Evolutionary conservation across 2,113 vertebrate species (phyloP).

Genomic region (Eupsittula cactorum): DNA sequence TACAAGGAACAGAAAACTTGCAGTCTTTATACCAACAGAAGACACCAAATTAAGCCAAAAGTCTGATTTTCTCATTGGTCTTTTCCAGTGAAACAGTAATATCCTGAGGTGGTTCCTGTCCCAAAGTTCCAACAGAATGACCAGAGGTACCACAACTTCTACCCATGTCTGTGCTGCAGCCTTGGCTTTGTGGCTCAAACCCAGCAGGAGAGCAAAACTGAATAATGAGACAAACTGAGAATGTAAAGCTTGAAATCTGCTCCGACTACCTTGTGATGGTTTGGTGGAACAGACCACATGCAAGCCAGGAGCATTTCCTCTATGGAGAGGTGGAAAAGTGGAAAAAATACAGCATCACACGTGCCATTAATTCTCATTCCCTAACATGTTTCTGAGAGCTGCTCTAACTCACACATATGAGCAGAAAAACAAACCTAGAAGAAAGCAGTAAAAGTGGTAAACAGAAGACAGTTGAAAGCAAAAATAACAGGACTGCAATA

Average conservation of each 20-base stretch:
- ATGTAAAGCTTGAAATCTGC: accelerated
- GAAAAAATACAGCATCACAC: not conserved
- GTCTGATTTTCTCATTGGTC: not conserved
- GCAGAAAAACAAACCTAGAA: not conserved
- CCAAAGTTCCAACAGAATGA: accelerated
- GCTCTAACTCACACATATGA: not conserved
- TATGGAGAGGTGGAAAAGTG: not conserved
- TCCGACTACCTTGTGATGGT: not conserved
- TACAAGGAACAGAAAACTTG: not conserved
- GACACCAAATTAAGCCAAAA: not conserved
- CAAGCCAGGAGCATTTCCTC: not conserved
- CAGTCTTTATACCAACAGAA: not conserved
- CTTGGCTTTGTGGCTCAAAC: not conserved
- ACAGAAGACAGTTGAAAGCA: not conserved
- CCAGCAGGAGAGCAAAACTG: not conserved
- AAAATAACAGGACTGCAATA: not conserved
- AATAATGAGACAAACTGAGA: not conserved
- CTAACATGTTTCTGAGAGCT: not conserved
- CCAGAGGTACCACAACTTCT: accelerated
- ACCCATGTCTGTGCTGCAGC: not conserved
- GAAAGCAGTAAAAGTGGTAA: not conserved
- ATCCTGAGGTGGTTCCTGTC: not conserved
- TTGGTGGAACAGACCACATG: not conserved
- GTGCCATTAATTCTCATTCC: not conserved
- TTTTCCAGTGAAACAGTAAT: not conserved